Percentiles rank a stretch among this genome's conserved stretches.
phyloP scores from a whole-genome alignment of 2,888 invertebrate genomes.

The Rhogogaster chlorosoma region DNA sequence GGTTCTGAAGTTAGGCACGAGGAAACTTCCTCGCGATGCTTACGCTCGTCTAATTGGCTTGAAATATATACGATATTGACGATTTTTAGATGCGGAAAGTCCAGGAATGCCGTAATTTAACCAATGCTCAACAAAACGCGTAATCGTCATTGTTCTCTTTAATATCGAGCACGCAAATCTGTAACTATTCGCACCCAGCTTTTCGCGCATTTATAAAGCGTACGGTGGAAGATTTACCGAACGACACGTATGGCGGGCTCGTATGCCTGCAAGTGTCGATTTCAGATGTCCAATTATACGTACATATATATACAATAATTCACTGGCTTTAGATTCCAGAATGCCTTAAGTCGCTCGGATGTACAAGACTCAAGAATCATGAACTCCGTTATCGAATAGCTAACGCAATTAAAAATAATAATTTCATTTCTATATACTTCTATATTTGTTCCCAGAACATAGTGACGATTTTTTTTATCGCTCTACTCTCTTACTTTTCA shows the following conservation, averaged over 20 bases:
- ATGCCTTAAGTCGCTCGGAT: background rate
- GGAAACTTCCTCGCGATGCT: background rate
- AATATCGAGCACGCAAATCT: background rate
- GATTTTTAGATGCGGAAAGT: background rate
- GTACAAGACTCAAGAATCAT: background rate
- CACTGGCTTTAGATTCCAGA: background rate
- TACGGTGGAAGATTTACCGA: background rate
- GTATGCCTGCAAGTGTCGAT: background rate
- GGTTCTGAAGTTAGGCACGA: background rate
- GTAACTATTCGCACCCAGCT: background rate
- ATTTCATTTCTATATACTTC: constrained; percentile 9
- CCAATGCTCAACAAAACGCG: background rate
- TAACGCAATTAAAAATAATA: constrained; percentile 1
- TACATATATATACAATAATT: background rate
- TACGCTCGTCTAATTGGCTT: background rate
- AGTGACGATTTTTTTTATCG: background rate
- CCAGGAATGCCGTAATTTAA: background rate
- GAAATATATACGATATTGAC: background rate
- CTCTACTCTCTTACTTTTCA: background rate
- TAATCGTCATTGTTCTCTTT: background rate
- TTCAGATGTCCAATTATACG: background rate
- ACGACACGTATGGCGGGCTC: background rate
- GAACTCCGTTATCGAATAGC: background rate
- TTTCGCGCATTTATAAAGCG: background rate
- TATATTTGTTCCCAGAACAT: constrained; percentile 2